Evolutionary conservation across 2,888 invertebrate genomes (phyloP).

Genomic region (Acrobasis consociella): DNA sequence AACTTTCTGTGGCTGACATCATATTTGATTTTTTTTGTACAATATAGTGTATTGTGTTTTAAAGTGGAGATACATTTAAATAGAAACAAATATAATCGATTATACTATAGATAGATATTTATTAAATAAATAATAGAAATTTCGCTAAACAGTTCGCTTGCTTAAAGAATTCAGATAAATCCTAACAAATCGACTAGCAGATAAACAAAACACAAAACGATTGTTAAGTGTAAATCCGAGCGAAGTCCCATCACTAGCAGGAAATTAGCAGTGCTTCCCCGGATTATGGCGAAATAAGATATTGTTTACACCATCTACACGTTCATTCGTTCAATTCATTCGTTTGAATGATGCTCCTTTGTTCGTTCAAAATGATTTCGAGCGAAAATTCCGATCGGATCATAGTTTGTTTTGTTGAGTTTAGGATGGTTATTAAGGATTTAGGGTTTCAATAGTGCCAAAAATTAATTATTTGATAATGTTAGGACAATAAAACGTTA

Average conservation of each 20-base stretch:
- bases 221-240: conserved; percentile 57
- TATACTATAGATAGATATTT: no score
- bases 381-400: conserved; percentile 39
- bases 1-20: no score
- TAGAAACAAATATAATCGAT: no score
- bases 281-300: conserved; percentile 81
- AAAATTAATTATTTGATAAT: no score
- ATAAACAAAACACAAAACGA: conserved; percentile 43
- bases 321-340: conserved; percentile 61
- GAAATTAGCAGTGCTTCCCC: conserved; percentile 78
- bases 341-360: conserved; percentile 68
- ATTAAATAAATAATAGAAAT: no score
- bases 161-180: background rate
- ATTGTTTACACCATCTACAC: conserved; percentile 78
- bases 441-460: background rate
- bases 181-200: conserved; percentile 16
- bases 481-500: no score
- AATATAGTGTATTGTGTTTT: no score
- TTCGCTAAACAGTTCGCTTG: no score
- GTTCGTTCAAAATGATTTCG: conserved; percentile 43
- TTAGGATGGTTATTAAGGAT: conserved; percentile 7
- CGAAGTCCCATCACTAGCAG: conserved; percentile 72
- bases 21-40: no score
- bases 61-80: no score
- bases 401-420: conserved; percentile 23